Percentiles rank a stretch among this genome's conserved stretches.
These are phyloP conservation scores for Ammodytes dubius DNA, from an alignment of 2,113 vertebrate species.

Conservation along the genomic window DNA sequence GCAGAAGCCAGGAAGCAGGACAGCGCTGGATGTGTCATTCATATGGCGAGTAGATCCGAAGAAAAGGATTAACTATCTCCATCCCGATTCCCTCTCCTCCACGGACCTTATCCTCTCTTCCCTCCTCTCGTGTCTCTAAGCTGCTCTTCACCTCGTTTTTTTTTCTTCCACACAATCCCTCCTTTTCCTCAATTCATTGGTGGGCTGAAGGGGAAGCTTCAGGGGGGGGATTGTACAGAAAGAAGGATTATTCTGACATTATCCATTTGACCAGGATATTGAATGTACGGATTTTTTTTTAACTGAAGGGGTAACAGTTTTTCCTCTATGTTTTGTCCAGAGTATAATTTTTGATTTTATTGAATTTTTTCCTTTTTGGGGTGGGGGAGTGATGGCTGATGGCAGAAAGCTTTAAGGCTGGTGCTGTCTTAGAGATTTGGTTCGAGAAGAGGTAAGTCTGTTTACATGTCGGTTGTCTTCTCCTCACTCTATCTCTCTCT, in stretches of 20 bases:
- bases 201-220: slow-evolving; percentile 54
- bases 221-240: slow-evolving; percentile 54
- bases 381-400: slow-evolving; percentile 39
- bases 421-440: slow-evolving; percentile 52
- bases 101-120: slow-evolving; percentile 68
- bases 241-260: slow-evolving; percentile 69
- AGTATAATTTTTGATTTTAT: slow-evolving; percentile 25
- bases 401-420: slow-evolving; percentile 46
- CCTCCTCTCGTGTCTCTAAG: slow-evolving; percentile 69
- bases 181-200: slow-evolving; percentile 61
- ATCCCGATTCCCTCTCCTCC: slow-evolving; percentile 56
- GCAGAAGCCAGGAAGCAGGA: slow-evolving; percentile 58
- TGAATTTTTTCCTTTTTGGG: neutral
- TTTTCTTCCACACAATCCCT: slow-evolving; percentile 51
- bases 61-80: slow-evolving; percentile 78
- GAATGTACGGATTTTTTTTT: slow-evolving; percentile 66
- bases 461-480: slow-evolving; percentile 32
- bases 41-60: slow-evolving; percentile 67
- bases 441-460: slow-evolving; percentile 72
- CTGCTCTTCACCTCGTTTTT: slow-evolving; percentile 67
- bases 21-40: slow-evolving; percentile 68
- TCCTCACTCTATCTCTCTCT: neutral
- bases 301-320: slow-evolving; percentile 42
- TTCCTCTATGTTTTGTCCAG: slow-evolving; percentile 18
- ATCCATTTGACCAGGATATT: slow-evolving; percentile 54